Percentiles rank a stretch among this genome's conserved stretches.
Conservation (phyloP, 2,797 vertebrate species). For the Odontamblyopus rebecca region DNA sequence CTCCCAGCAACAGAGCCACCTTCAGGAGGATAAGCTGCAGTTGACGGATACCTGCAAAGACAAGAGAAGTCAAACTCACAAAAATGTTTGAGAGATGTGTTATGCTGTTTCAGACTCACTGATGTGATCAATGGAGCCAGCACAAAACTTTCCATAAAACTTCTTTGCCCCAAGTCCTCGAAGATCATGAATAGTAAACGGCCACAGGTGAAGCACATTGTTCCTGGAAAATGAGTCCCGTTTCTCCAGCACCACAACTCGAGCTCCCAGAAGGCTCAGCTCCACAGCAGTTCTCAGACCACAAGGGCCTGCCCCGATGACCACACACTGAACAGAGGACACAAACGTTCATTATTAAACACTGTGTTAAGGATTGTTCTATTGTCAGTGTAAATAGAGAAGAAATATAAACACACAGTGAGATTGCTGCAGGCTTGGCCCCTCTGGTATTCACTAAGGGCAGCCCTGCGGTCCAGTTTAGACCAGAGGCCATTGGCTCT, state of each 20-base stretch:
- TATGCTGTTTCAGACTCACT: conserved; percentile 78
- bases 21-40: conserved; percentile 94
- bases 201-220: conserved; percentile 96
- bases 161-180: conserved; percentile 93
- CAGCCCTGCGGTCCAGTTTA: conserved; percentile 91
- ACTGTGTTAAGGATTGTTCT: background rate
- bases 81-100: background rate
- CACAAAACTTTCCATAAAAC: conserved; percentile 95
- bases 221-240: conserved; percentile 95
- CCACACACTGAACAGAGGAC: conserved; percentile 82
- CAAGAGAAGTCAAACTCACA: background rate
- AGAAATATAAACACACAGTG: conserved; percentile 74
- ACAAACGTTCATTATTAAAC: background rate
- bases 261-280: conserved; percentile 89
- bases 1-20: conserved; percentile 91
- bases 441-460: conserved; percentile 87
- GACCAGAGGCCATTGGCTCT: conserved; percentile 93
- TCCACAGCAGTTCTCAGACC: conserved; percentile 93
- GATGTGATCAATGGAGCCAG: conserved; percentile 94
- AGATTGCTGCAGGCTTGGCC: conserved; percentile 84
- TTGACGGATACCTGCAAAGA: conserved; percentile 89
- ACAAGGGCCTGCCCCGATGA: conserved; percentile 94
- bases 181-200: conserved; percentile 96
- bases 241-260: conserved; percentile 95
- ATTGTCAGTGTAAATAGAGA: background rate